These are phyloP conservation scores for Panulirus ornatus DNA, from an alignment of 1,140 invertebrate genomes.

Conservation along the genomic window DNA sequence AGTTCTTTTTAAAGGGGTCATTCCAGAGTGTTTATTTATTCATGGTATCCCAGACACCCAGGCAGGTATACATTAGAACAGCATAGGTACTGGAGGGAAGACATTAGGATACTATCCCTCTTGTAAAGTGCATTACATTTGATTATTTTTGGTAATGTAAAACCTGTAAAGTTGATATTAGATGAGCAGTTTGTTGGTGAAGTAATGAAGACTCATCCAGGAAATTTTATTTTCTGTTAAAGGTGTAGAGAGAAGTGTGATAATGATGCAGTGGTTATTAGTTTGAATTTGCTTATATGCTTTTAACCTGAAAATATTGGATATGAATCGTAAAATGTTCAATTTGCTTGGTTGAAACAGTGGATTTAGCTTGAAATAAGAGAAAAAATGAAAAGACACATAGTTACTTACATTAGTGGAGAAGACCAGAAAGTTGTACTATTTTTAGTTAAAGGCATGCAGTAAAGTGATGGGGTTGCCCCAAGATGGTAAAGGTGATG, in stretches of 20 bases:
- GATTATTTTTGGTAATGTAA: background rate
- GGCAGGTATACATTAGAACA: background rate
- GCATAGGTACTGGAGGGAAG: background rate
- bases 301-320: no score
- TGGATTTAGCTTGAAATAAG: background rate
- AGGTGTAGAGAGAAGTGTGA: background rate
- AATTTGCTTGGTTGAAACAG: background rate
- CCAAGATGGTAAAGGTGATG: conserved; percentile 17
- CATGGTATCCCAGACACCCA: background rate
- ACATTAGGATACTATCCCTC: no score
- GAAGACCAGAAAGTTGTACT: background rate
- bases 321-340: no score
- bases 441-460: background rate
- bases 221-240: background rate
- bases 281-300: no score
- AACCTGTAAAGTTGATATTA: background rate
- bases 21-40: background rate
- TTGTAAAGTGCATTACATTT: no score
- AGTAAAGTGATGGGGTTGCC: conserved; percentile 30
- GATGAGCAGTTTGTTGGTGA: no score
- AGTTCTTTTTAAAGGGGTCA: background rate
- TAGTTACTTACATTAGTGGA: background rate
- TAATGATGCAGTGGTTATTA: no score
- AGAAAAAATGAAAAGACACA: background rate
- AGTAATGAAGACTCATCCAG: background rate